A percentile compares a stretch with the other conserved stretches of the same genome.
Evolutionary conservation across 2,888 invertebrate species (phyloP).

Genomic region (Pseudeuparius sepicola): DNA sequence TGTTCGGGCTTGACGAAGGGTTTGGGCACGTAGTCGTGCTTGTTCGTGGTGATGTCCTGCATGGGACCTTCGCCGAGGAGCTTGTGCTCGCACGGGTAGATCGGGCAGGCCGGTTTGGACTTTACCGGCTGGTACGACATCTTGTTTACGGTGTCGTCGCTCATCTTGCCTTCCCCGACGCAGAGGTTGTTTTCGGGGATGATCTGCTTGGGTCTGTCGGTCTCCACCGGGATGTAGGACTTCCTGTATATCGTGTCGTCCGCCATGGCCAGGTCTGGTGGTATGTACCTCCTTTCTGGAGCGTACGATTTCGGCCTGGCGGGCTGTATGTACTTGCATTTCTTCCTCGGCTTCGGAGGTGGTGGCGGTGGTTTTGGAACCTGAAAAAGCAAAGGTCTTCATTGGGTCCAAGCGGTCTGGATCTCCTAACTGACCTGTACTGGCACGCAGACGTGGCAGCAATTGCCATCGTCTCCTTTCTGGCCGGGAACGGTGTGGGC

Average conservation of each 20-base stretch:
- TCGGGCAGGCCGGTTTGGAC: slow-evolving; percentile 44
- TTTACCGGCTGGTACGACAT: slow-evolving; percentile 48
- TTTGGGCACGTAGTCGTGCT: slow-evolving; percentile 61
- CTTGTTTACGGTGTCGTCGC: slow-evolving; percentile 46
- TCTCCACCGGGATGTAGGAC: slow-evolving; percentile 49
- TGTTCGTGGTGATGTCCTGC: slow-evolving; percentile 61
- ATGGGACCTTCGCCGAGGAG: slow-evolving; percentile 56
- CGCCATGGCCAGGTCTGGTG: slow-evolving; percentile 49
- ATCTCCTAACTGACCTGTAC: too few species aligned
- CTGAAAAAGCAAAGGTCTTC: too few species aligned
- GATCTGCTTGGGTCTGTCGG: slow-evolving; percentile 31
- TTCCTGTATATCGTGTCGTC: slow-evolving; percentile 54
- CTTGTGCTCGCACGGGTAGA: slow-evolving; percentile 53
- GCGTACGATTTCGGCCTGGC: slow-evolving; percentile 48
- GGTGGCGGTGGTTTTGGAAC: slow-evolving; percentile 22
- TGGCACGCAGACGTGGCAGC: slow-evolving; percentile 31
- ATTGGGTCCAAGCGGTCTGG: too few species aligned
- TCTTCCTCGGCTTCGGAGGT: slow-evolving; percentile 25
- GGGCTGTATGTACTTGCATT: slow-evolving; percentile 44
- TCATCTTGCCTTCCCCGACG: slow-evolving; percentile 39
- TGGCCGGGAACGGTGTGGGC: slow-evolving; percentile 5
- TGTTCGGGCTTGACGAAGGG: slow-evolving; percentile 43
- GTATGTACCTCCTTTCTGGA: slow-evolving; percentile 46
- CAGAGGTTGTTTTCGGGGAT: slow-evolving; percentile 37
- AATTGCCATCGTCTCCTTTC: slow-evolving; percentile 15